Evolutionary conservation across 2,888 invertebrate species (phyloP).

Genomic region (Amphipyra berbera): DNA sequence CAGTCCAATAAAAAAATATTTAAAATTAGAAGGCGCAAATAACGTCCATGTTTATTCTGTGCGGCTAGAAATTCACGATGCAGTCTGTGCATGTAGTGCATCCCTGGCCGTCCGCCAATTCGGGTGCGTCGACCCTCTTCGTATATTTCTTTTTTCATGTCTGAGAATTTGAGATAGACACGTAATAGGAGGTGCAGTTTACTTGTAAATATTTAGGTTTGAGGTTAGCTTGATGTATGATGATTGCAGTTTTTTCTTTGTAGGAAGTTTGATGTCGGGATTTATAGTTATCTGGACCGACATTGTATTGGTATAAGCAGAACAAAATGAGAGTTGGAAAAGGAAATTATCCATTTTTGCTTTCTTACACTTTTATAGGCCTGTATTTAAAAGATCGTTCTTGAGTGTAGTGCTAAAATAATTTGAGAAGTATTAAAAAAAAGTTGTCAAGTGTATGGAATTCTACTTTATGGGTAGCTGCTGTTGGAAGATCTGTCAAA

Average conservation of each 20-base stretch:
- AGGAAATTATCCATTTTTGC: too few relatives aligned
- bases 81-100: slow-evolving; percentile 66
- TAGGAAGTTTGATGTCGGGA: slow-evolving; percentile 9
- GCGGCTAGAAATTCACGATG: slow-evolving; percentile 64
- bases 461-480: too few relatives aligned
- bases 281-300: too few relatives aligned
- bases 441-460: too few relatives aligned
- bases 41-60: slow-evolving; percentile 66
- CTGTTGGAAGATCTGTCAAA: too few relatives aligned
- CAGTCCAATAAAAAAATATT: slow-evolving; percentile 28
- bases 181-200: slow-evolving; percentile 47
- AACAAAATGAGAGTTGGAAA: too few relatives aligned
- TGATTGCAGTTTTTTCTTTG: slow-evolving; percentile 33
- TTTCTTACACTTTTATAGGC: too few relatives aligned
- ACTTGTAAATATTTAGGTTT: slow-evolving; percentile 48
- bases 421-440: too few relatives aligned
- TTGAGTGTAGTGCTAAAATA: too few relatives aligned
- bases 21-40: slow-evolving; percentile 53
- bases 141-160: slow-evolving; percentile 62
- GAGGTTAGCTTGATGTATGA: slow-evolving; percentile 31
- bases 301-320: too few relatives aligned
- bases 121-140: slow-evolving; percentile 72
- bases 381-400: too few relatives aligned
- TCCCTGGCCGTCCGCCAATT: slow-evolving; percentile 74
- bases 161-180: slow-evolving; percentile 61